A percentile compares a stretch with the other conserved stretches of the same genome.
Evolutionary conservation across 92 coral and sea anemone species (phyloP).

Genomic region (Porites lobata): DNA sequence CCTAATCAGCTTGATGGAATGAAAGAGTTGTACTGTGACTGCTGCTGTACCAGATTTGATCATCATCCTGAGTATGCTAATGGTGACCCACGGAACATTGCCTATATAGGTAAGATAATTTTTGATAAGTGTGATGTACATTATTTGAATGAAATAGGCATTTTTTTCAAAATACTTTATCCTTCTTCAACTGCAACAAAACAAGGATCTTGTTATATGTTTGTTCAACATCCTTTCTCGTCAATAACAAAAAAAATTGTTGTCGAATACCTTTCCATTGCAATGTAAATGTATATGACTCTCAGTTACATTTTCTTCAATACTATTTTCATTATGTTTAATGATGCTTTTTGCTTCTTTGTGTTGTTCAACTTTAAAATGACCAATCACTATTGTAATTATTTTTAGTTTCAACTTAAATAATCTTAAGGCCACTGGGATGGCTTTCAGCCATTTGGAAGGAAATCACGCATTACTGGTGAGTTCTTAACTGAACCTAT

Average conservation of each 20-base stretch:
- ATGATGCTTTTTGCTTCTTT: not conserved
- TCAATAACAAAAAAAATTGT: too few relatives aligned
- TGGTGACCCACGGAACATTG: constrained; percentile 77
- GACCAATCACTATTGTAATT: not conserved
- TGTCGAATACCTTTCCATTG: too few relatives aligned
- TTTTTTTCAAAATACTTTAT: not conserved
- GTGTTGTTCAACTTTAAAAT: too few relatives aligned
- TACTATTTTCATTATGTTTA: not conserved
- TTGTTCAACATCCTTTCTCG: too few relatives aligned
- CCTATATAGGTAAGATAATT: constrained; percentile 63
- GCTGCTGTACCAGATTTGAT: constrained; percentile 62
- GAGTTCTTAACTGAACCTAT: not conserved
- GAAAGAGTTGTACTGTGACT: constrained; percentile 51
- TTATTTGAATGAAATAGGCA: not conserved
- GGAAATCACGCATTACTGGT: constrained; percentile 46
- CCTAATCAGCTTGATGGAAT: constrained; percentile 53
- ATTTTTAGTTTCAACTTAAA: not conserved
- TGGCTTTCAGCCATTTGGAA: constrained; percentile 73
- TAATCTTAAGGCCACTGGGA: constrained; percentile 67
- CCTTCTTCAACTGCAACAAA: too few relatives aligned
- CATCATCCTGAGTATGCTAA: constrained; percentile 67
- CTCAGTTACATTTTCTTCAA: too few relatives aligned
- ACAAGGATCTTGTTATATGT: too few relatives aligned
- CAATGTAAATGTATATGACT: too few relatives aligned
- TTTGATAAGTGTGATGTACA: not conserved